phyloP scores from a whole-genome alignment of 2,113 vertebrate genomes.

The Indicator indicator region DNA sequence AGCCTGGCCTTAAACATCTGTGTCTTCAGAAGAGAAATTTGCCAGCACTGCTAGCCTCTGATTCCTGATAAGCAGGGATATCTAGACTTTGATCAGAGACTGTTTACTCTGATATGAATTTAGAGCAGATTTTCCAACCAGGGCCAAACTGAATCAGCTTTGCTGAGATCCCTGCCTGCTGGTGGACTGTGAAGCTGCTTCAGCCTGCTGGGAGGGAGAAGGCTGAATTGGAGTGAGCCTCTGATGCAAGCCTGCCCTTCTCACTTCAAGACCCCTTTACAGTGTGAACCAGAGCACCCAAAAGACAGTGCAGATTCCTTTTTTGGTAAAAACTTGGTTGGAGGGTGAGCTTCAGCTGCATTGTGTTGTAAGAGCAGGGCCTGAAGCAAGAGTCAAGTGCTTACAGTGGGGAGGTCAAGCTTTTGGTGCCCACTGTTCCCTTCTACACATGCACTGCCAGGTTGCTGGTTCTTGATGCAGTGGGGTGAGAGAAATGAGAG shows the following conservation, averaged over 20 bases:
- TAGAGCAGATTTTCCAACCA: background rate
- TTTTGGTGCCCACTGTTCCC: background rate
- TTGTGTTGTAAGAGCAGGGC: background rate
- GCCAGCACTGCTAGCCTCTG: background rate
- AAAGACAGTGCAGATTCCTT: background rate
- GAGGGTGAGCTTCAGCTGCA: background rate
- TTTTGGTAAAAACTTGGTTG: background rate
- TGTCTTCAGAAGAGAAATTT: background rate
- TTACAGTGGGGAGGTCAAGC: accelerated
- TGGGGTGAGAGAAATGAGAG: background rate
- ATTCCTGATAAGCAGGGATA: background rate
- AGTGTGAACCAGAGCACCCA: background rate
- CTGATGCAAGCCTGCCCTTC: background rate
- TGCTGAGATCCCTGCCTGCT: background rate
- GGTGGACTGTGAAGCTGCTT: background rate
- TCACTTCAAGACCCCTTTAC: background rate
- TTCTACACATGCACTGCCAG: background rate
- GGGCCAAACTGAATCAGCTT: background rate
- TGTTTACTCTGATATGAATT: background rate
- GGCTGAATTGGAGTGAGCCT: background rate
- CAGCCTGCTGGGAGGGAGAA: background rate
- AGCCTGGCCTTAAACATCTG: too few relatives aligned
- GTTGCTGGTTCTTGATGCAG: background rate
- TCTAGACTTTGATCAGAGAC: background rate
- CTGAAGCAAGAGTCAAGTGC: background rate